phyloP scores from a whole-genome alignment of 2,888 invertebrate species.

The Polydrusus cervinus region DNA sequence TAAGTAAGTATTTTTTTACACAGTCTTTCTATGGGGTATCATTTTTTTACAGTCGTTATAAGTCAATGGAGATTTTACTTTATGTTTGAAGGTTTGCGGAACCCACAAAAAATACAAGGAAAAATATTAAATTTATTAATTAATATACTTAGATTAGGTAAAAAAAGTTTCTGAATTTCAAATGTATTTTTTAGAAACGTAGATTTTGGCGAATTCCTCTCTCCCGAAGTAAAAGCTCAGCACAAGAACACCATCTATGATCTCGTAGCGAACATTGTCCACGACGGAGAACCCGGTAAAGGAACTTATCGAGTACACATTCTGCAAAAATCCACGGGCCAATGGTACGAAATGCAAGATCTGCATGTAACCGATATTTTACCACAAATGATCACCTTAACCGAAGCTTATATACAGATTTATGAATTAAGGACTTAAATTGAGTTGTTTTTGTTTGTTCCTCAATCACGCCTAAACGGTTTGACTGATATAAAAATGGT shows the following conservation, averaged over 20 bases:
- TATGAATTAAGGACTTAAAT: slow-evolving; percentile 74
- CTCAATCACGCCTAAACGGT: no score
- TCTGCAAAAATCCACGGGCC: slow-evolving; percentile 88
- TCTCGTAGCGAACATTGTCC: slow-evolving; percentile 98
- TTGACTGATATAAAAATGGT: no score
- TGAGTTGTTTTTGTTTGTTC: background rate
- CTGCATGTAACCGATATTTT: slow-evolving; percentile 98
- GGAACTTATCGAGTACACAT: slow-evolving; percentile 97
- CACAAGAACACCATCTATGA: slow-evolving; percentile 94
- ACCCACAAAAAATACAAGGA: no score
- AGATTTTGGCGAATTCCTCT: slow-evolving; percentile 96
- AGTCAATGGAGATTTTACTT: no score
- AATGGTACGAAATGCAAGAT: slow-evolving; percentile 93
- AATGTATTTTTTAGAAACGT: slow-evolving; percentile 82
- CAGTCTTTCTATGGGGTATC: no score
- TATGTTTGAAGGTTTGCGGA: no score
- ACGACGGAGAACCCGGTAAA: slow-evolving; percentile 96
- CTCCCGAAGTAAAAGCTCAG: slow-evolving; percentile 85
- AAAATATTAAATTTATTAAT: no score
- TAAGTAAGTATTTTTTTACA: slow-evolving; percentile 80
- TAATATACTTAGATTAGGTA: no score
- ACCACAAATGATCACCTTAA: slow-evolving; percentile 99
- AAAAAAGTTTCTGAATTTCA: no score
- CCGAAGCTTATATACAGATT: slow-evolving; percentile 98
- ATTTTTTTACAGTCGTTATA: no score